Evolutionary conservation across 1,140 invertebrate genomes (phyloP), one percentile per base, ranked within the genome.

Genomic region (Steinernema feltiae): DNA sequence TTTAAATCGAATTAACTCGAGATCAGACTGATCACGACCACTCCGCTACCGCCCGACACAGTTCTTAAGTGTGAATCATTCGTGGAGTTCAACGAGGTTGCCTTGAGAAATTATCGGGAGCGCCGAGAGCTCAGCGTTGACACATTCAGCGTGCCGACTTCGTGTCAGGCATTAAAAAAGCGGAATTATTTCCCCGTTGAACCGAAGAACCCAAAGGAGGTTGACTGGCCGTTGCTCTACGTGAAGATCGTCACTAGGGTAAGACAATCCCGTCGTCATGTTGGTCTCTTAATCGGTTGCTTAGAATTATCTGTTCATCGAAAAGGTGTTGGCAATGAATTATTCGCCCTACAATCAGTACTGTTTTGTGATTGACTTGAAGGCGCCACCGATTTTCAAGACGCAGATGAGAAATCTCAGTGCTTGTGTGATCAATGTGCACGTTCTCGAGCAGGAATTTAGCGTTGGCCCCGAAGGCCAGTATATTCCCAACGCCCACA

Each of bases 311-410:
- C 24, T 63, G 24, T 63, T 63, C 53, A 63, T 63, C 12, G 53
- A 63, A 27, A 63, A 63, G 24, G 53, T 63, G 53, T 21, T 63
- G 12, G 53, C 53, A 3, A 63, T 63, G 53, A 63, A 63, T 21
- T 63, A 63, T 63, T 63, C 53, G 15, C 53, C 53, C 53, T 63
- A 63, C 53, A 63, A 63, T 27, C 53, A 63, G 24, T 63, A 63
- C 53, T 63, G 53, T 27, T 63, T 63, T 27, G 53, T 63, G 15
- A 3, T 63, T 3, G 53, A 63, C 53, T 15, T 3, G 15, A 63
- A 12, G 7, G 53, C 53, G 53, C 12, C 53, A 27, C 53, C 53
- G 53, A 63, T 63, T 27, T 63, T 63, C 53, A 63, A 63, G 24
- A 63, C 53, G 12, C 53, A 63, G 53, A 63, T 63, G 53, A 12